Percentiles rank a stretch among this genome's conserved stretches.
phyloP scores from a whole-genome alignment of 1,140 invertebrate species.

The Eumaeus atala region DNA sequence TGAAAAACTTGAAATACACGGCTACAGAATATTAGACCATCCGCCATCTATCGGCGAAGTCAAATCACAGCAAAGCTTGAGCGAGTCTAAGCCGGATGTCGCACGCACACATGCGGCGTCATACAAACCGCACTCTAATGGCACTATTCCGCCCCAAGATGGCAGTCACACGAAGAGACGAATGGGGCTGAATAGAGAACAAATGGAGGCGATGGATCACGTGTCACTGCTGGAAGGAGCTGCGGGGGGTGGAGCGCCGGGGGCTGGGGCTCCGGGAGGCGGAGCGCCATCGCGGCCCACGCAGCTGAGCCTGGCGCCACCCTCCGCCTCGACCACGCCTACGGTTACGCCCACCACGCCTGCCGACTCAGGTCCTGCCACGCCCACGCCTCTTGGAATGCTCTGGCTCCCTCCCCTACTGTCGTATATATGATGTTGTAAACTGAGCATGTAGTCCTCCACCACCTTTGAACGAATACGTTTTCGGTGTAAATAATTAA shows the following conservation, averaged over 20 bases:
- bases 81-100: too few species aligned
- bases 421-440: not conserved
- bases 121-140: constrained; percentile 25
- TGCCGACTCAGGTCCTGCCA: constrained; percentile 66
- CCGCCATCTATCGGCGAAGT: too few species aligned
- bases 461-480: not conserved
- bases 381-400: constrained; percentile 24
- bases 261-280: too few species aligned
- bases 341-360: constrained; percentile 70
- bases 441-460: not conserved
- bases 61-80: too few species aligned
- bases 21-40: too few species aligned
- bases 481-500: too few species aligned
- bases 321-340: constrained; percentile 56
- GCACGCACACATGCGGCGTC: constrained; percentile 8
- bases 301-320: constrained; percentile 63
- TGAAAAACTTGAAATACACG: too few species aligned
- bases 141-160: constrained; percentile 63
- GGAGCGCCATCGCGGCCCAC: constrained; percentile 50
- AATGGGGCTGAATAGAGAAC: constrained; percentile 73
- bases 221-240: constrained; percentile 37
- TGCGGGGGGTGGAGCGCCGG: constrained; percentile 20
- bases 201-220: constrained; percentile 72
- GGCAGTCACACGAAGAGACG: constrained; percentile 74
- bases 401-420: constrained; percentile 31